A percentile compares a stretch with the other conserved stretches of the same genome.
These are phyloP conservation scores for Cetoscarus ocellatus DNA, from an alignment of 2,797 vertebrate species.

Conservation along the genomic window DNA sequence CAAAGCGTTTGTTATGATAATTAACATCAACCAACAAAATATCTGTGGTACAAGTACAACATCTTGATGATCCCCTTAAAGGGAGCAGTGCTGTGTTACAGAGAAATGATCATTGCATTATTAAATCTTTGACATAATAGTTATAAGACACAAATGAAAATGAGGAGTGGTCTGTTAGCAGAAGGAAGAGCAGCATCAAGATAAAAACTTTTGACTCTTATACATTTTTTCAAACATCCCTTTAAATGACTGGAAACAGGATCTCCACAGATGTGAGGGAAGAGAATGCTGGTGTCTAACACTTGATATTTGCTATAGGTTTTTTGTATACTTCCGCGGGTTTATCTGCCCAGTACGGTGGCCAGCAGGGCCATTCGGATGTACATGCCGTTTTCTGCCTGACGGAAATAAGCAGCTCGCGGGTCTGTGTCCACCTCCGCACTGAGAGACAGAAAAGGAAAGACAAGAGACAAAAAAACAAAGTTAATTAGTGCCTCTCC, in stretches of 20 bases:
- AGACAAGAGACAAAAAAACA: background rate
- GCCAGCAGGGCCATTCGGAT: conserved; percentile 96
- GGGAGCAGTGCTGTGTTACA: background rate
- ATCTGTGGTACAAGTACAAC: background rate
- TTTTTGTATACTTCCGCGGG: background rate
- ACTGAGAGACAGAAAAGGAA: conserved; percentile 65
- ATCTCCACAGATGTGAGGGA: conserved; percentile 12
- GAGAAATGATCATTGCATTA: background rate
- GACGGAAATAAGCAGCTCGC: conserved; percentile 95
- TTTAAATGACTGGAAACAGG: background rate
- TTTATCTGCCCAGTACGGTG: conserved; percentile 90
- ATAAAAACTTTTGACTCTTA: background rate
- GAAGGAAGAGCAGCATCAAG: background rate
- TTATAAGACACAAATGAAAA: background rate
- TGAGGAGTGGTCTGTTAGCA: background rate
- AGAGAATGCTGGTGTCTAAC: conserved; percentile 2
- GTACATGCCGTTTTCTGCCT: conserved; percentile 98
- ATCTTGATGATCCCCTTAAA: background rate
- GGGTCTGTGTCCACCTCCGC: conserved; percentile 95
- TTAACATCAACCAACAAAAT: background rate
- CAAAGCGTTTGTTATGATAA: background rate
- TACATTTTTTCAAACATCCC: background rate
- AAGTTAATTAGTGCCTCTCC: background rate
- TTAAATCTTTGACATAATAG: background rate
- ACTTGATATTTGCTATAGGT: background rate